Evolutionary conservation across 2,888 invertebrate species (phyloP), one percentile per base, ranked within the genome.

Genomic region (Pachydiplax longipennis): DNA sequence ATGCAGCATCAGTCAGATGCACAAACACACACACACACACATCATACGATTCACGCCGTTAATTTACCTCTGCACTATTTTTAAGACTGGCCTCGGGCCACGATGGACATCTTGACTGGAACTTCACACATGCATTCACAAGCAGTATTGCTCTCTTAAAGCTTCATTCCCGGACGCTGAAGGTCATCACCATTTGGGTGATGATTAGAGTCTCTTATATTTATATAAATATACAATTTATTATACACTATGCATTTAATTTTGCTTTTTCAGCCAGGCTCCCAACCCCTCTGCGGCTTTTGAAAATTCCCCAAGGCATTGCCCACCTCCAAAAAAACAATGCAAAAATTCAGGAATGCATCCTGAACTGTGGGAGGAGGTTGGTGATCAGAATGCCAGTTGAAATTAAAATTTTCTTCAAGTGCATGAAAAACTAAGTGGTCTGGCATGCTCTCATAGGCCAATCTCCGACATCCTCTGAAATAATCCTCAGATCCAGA

Each of bases 111-210:
- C 87, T 35, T 87, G 87, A 87, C 87, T 87, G 87, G 87, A 87
- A 61, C 61, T 87, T 87, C 87, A 87, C 87, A 87, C 87, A 87
- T 87, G 58, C 87, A 87, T 61, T 87, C 87, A 87, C 87, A 87
- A 58, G 61, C 37, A 61, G 61, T 87, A 87, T 87, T 87, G 87
- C 87, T 87, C 37, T 37, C 87, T 87, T 87, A 87, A 87, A 87
- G 87, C 87, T 87, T 87, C 87, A 61, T 87, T 87, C 37, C 87
- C 61, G 87, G 87, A 87, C 87, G 87, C 87, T 61, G 87, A 87
- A 37, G 58, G 87, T 87, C 87, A 87, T 87, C 87, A 87, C 87
- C 87, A 37, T 35, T 37, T 61, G 61, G 61, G 87, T 87, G 87
- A 87, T 61, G 61, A 83, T 48, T 53, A 53, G 25, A 58, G 87